These are phyloP conservation scores for Napeogenes sylphis DNA, from an alignment of 2,888 invertebrate genomes.

Conservation along the genomic window DNA sequence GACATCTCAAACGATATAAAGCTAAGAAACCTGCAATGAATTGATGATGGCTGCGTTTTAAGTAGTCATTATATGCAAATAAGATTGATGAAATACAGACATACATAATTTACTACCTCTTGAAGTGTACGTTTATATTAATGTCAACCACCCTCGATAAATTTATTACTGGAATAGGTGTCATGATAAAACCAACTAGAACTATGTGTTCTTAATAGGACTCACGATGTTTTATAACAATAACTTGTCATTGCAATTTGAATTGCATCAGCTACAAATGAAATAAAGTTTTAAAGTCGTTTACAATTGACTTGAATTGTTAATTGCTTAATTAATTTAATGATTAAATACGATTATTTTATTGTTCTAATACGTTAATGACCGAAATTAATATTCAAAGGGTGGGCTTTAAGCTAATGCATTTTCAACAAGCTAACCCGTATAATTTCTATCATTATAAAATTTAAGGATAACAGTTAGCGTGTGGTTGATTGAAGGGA, in stretches of 20 bases:
- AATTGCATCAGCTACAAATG: no score
- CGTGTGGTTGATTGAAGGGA: constrained; percentile 10
- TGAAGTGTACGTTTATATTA: background rate
- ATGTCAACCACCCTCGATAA: no score
- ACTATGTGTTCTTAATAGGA: background rate
- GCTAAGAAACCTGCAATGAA: constrained; percentile 51
- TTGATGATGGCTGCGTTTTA: constrained; percentile 60
- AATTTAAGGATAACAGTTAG: background rate
- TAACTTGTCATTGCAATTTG: no score
- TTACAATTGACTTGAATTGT: no score
- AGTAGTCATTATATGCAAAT: constrained; percentile 71
- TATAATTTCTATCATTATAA: background rate
- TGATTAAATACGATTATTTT: no score
- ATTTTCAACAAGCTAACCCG: no score
- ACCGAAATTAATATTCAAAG: no score
- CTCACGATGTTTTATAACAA: no score
- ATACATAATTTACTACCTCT: constrained; percentile 6
- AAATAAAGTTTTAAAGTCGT: no score
- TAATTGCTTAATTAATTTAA: no score
- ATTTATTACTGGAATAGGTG: background rate
- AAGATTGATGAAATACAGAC: constrained; percentile 51
- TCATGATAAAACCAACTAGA: background rate
- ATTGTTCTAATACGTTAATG: no score
- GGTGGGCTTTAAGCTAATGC: no score
- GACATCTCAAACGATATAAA: constrained; percentile 56